A percentile compares a stretch with the other conserved stretches of the same genome.
phyloP scores from a whole-genome alignment of 2,888 invertebrate genomes.

The Scaptomyza cyrtandrae region DNA sequence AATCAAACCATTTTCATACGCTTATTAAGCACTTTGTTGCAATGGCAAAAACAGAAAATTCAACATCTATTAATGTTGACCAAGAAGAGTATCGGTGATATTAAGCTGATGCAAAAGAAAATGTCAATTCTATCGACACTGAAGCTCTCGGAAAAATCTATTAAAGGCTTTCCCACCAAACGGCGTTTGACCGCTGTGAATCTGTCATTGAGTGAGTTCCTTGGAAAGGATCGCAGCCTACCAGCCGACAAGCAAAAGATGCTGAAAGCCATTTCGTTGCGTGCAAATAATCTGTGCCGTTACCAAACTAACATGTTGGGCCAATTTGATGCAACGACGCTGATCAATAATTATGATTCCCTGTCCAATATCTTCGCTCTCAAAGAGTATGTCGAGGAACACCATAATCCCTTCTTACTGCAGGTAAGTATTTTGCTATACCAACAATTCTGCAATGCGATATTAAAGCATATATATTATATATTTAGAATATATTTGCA shows the following conservation, averaged over 20 bases:
- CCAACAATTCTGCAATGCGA: neutral
- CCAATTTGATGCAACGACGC: conserved; percentile 89
- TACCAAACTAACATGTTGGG: conserved; percentile 86
- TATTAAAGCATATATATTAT: neutral
- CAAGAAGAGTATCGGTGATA: conserved; percentile 52
- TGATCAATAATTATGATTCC: conserved; percentile 90
- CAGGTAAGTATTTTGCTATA: conserved; percentile 56
- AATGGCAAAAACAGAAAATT: conserved; percentile 86
- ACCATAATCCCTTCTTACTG: conserved; percentile 86
- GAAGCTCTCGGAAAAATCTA: conserved; percentile 56
- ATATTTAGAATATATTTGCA: conserved; percentile 59
- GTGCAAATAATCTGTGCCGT: conserved; percentile 88
- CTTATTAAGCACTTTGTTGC: conserved; percentile 90
- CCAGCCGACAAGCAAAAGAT: conserved; percentile 87
- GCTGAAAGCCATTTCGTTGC: conserved; percentile 87
- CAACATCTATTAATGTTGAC: conserved; percentile 50
- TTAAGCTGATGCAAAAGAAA: conserved; percentile 63
- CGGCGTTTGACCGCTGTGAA: conserved; percentile 51
- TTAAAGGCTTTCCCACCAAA: conserved; percentile 47
- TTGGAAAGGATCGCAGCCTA: conserved; percentile 79
- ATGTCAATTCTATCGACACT: conserved; percentile 55
- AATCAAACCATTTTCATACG: conserved; percentile 89
- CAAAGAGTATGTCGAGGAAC: conserved; percentile 88
- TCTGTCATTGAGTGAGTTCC: conserved; percentile 68
- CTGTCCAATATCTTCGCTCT: conserved; percentile 89